A percentile compares a stretch with the other conserved stretches of the same genome.
Evolutionary conservation across 2,113 vertebrate species (phyloP).

Genomic region (Cariama cristata): DNA sequence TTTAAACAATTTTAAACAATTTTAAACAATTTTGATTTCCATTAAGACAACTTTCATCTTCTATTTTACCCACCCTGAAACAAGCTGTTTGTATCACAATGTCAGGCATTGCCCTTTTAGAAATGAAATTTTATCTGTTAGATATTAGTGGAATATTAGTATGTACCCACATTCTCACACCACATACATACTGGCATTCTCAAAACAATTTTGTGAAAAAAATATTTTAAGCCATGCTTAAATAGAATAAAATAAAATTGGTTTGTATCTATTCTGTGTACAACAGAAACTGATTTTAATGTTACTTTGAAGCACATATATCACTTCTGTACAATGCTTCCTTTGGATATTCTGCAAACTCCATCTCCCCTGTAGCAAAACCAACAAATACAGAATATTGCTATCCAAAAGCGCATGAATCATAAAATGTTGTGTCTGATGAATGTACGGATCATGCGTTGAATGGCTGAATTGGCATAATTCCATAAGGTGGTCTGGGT

Average conservation of each 20-base stretch:
- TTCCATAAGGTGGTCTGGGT: not conserved
- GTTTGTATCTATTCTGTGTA: not conserved
- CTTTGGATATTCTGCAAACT: not conserved
- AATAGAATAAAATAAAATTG: not conserved
- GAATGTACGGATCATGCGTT: not conserved
- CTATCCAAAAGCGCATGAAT: not conserved
- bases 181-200: not conserved
- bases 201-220: not conserved
- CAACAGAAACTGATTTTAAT: not conserved
- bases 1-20: slow-evolving; percentile 11
- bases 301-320: not conserved
- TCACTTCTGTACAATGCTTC: not conserved
- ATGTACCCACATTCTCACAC: not conserved
- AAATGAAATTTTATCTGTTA: not conserved
- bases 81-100: not conserved
- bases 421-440: not conserved
- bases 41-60: not conserved
- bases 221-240: not conserved
- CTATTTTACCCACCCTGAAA: not conserved
- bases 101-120: not conserved
- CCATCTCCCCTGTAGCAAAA: not conserved
- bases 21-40: slow-evolving; percentile 3
- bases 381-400: not conserved
- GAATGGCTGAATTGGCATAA: not conserved
- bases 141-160: not conserved